Evolutionary conservation across 2,113 vertebrate species (phyloP), one percentile per base, ranked within the genome.

Genomic region (Pipra filicauda): DNA sequence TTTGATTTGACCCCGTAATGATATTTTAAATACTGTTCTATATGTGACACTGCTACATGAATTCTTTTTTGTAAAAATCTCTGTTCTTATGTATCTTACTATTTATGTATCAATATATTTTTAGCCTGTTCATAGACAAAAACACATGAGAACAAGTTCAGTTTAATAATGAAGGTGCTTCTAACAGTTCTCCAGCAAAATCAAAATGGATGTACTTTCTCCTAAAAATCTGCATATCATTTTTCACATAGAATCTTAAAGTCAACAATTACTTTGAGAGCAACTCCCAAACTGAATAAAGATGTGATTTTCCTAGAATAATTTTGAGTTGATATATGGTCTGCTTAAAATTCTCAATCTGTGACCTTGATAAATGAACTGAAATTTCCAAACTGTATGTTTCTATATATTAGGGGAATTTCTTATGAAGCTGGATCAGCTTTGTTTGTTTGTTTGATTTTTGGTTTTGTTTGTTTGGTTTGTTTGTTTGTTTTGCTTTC

Each of bases 331-430:
- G 89, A 96, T 94, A 59, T 35, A 88, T 46, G 31, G 52, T 66
- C 65, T 86, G 22, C 46, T 96, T 95, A 88, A 97, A 91, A 96
- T 95, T 97, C 67, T 71, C 61, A 87, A 15, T 58, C 59, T 64
- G 12, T 94, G 91, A 91, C 76, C 66, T 94, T 91, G 62, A 48
- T 58, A 77, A 78, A 75, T 82, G 31, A 95, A 86, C 20, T 88
- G 64, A 66, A 82, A 65, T 83, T 86, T 79, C 48, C 12, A 59
- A 43, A 70, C 33, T 37, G 2, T 30, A 15, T 37, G 8, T 79
- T 77, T 57, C 43, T 87, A n/a, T 0, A 6, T 57, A 33, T 19
- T 69, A 58, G 26, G 72, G 48, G 22, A 75, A 33, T 6, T 86
- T 70, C 23, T 83, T 20, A 80, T 52, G 27, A 52, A 44, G 2